These are phyloP conservation scores for Lutraria lutraria DNA, from an alignment of 2,888 invertebrate species.

Conservation along the genomic window DNA sequence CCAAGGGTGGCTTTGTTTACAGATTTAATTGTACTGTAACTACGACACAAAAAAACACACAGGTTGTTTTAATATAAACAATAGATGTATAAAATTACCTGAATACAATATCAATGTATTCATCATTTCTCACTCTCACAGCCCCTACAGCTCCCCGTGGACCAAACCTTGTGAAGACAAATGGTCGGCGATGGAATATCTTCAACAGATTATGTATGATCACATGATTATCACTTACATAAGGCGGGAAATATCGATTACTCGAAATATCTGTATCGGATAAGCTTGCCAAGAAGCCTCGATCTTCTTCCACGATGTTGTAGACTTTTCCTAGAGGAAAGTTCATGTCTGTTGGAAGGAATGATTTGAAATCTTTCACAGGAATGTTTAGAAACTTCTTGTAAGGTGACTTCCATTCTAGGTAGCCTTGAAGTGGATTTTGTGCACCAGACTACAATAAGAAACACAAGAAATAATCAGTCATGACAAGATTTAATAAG, in stretches of 20 bases:
- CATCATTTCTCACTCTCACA: conserved; percentile 82
- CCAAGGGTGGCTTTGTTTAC: too few species aligned
- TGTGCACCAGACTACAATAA: conserved; percentile 47
- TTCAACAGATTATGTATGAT: conserved; percentile 81
- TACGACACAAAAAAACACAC: too few species aligned
- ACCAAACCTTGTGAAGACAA: conserved; percentile 83
- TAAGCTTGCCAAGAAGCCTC: conserved; percentile 36
- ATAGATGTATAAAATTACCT: conserved; percentile 75
- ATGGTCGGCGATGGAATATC: conserved; percentile 85
- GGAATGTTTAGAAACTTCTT: conserved; percentile 78
- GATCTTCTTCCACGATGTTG: conserved; percentile 52
- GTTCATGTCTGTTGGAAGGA: conserved; percentile 74
- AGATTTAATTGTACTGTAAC: too few species aligned
- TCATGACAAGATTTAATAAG: background rate
- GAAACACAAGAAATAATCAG: background rate
- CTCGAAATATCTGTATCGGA: conserved; percentile 68
- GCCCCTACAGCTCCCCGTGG: conserved; percentile 83
- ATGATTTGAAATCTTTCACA: conserved; percentile 77
- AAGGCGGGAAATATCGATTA: conserved; percentile 83
- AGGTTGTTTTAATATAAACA: too few species aligned
- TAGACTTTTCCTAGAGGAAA: conserved; percentile 56
- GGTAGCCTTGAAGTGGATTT: conserved; percentile 77
- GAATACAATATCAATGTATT: conserved; percentile 83
- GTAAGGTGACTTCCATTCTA: conserved; percentile 77
- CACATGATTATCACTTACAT: conserved; percentile 68